Evolutionary conservation across 1,140 invertebrate species (phyloP).

Genomic region (Sinella curviseta): DNA sequence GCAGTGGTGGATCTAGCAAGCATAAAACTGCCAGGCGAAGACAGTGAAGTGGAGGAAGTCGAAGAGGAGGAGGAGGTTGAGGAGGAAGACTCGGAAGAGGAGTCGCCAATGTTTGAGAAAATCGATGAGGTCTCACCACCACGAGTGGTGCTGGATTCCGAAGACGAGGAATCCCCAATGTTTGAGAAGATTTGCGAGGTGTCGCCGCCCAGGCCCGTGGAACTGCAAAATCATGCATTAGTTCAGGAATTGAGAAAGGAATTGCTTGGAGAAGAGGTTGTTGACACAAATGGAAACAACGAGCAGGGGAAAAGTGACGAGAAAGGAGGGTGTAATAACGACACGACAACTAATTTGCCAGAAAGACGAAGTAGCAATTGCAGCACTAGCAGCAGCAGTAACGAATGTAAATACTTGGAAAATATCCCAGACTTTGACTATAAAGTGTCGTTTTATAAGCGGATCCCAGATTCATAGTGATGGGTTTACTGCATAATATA

Average conservation of each 20-base stretch:
- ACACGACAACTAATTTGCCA: too few relatives aligned
- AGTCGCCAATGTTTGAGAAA: slow-evolving; percentile 6
- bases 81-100: background rate
- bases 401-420: background rate
- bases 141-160: background rate
- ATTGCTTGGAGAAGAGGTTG: background rate
- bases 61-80: background rate
- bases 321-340: too few relatives aligned
- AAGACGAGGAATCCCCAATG: background rate
- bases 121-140: background rate
- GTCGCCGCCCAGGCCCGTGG: background rate
- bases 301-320: background rate
- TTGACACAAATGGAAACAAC: background rate
- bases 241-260: background rate
- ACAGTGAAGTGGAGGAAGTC: background rate
- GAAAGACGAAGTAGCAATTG: too few relatives aligned
- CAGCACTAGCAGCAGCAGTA: background rate
- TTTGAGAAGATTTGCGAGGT: background rate
- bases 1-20: too few relatives aligned
- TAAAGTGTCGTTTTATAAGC: background rate
- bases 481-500: too few relatives aligned
- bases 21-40: too few relatives aligned
- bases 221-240: too few relatives aligned
- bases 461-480: background rate
- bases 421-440: background rate